Conservation (phyloP, 2,888 invertebrate species). For the Metalampra italica region DNA sequence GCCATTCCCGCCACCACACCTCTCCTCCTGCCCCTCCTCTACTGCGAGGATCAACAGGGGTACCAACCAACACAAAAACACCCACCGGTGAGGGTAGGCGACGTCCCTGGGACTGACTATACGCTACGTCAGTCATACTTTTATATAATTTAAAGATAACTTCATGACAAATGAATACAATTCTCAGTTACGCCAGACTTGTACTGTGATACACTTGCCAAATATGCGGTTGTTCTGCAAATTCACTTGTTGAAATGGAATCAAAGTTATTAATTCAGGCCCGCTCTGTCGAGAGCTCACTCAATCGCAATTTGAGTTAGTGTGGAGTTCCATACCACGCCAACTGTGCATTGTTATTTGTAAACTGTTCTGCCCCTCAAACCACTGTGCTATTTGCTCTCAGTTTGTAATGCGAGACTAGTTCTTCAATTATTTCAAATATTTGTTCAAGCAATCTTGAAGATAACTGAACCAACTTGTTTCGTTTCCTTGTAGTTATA, state of each 20-base stretch:
- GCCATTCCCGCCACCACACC: too few relatives aligned
- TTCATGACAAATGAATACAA: neutral
- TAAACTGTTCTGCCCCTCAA: conserved; percentile 17
- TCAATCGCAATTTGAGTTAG: conserved; percentile 31
- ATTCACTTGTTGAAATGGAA: conserved; percentile 13
- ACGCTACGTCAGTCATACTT: too few relatives aligned
- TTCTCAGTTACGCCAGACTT: neutral
- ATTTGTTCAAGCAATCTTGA: neutral
- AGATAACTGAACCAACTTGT: neutral
- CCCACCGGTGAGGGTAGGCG: too few relatives aligned
- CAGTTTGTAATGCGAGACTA: conserved; percentile 1
- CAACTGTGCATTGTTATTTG: conserved; percentile 31
- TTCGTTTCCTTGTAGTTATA: neutral
- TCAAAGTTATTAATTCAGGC: conserved; percentile 26
- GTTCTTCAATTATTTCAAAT: neutral
- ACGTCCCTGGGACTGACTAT: too few relatives aligned
- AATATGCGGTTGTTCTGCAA: conserved; percentile 10
- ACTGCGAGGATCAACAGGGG: too few relatives aligned
- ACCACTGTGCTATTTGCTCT: conserved; percentile 2
- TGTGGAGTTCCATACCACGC: conserved; percentile 26
- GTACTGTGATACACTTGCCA: neutral
- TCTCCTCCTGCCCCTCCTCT: too few relatives aligned
- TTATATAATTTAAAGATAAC: too few relatives aligned
- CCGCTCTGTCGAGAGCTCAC: conserved; percentile 23
- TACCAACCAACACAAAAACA: too few relatives aligned